Evolutionary conservation across 2,888 invertebrate genomes (phyloP), one percentile per base, ranked within the genome.

Genomic region (Gandaritis pyraliata): DNA sequence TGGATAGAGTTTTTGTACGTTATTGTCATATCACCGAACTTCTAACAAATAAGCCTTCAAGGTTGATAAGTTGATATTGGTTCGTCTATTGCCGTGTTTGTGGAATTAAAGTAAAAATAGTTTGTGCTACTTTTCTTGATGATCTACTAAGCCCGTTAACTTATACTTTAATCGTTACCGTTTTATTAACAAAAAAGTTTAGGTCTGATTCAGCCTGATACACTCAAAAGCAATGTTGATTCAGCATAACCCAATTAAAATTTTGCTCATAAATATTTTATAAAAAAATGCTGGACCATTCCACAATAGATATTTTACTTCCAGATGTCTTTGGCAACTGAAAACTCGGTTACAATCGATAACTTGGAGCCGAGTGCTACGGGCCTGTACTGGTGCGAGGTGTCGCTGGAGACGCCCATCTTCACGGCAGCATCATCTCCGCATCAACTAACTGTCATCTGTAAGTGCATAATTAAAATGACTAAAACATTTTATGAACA

Each of bases 381-480:
- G 8, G 97, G 96, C 30, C 90, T 94, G 69, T 97, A 97, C 88
- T 95, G 95, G 81, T 97, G 97, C 83, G 95, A 96, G 79, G 97
- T 97, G 38, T 96, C 97, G 66, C 94, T 96, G 77, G 95, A 96
- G 84, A 95, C 96, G 51, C 96, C 97, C 60, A 96, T 97, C 85
- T 97, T 95, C 86, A 96, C 96, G 48, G 96, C 96, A 80, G 95
- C 95, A 65, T 96, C 96, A 23, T 94, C 95, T 56, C 94, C 94
- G 64, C 95, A 95, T 83, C 94, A 95, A 80, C 93, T 97, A 74
- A 96, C 95, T 79, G 95, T 97, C 70, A 96, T 96, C 83, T 95
- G 97, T 97, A 90, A 94, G 96, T 38, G n/a, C n/a, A n/a, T n/a
- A n/a, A 49, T 38, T 7, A 2, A 23, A 1, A 23, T 23, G 23